Evolutionary conservation across 2,888 invertebrate species (phyloP).

Genomic region (Parnassius glacialis): DNA sequence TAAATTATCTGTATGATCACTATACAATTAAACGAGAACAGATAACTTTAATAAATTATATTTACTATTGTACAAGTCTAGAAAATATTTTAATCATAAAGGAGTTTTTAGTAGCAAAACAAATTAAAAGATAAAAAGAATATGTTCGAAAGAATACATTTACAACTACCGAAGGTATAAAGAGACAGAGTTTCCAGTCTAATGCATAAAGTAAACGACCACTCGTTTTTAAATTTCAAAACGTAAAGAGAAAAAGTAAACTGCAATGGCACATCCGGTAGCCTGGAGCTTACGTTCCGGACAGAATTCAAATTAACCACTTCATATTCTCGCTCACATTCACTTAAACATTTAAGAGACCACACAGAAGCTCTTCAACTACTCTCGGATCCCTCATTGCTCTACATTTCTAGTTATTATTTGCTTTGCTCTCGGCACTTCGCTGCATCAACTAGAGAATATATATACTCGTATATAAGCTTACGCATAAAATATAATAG

Average conservation of each 20-base stretch:
- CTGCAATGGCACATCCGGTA: constrained; percentile 28
- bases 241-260: constrained; percentile 24
- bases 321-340: constrained; percentile 60
- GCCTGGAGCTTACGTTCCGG: constrained; percentile 31
- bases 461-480: too few relatives aligned
- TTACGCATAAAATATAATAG: too few relatives aligned
- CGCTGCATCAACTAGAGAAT: background rate
- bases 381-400: constrained; percentile 31
- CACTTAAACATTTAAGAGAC: constrained; percentile 63
- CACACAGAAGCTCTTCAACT: constrained; percentile 31
- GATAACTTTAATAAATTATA: too few relatives aligned
- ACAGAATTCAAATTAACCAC: constrained; percentile 72
- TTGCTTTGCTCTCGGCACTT: constrained; percentile 11
- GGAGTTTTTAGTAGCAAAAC: too few relatives aligned
- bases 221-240: background rate
- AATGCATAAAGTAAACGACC: background rate
- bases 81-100: constrained; percentile 4
- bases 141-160: too few relatives aligned
- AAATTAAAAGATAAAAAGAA: too few relatives aligned
- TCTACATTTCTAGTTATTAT: constrained; percentile 22
- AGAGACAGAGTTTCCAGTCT: background rate
- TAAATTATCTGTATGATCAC: too few relatives aligned
- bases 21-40: too few relatives aligned
- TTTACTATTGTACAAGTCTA: too few relatives aligned
- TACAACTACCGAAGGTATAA: too few relatives aligned